Evolutionary conservation across 1,140 invertebrate species (phyloP).

Genomic region (Oryctes rhinoceros): DNA sequence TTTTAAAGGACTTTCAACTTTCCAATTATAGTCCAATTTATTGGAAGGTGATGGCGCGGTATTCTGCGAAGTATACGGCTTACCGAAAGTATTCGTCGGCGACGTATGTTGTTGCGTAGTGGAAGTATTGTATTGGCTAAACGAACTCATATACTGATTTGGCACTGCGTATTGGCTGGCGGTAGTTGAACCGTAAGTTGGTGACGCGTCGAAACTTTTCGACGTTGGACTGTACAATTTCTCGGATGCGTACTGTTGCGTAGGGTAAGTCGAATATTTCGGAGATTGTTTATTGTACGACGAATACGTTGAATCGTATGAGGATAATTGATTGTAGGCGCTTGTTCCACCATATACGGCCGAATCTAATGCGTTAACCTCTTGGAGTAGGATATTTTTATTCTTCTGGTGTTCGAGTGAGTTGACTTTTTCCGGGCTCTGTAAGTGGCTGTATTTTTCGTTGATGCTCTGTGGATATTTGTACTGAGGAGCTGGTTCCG

Average conservation of each 20-base stretch:
- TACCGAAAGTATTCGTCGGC: conserved; percentile 29
- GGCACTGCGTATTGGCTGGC: conserved; percentile 12
- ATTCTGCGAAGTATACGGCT: conserved; percentile 40
- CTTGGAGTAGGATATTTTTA: conserved; percentile 46
- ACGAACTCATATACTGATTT: conserved; percentile 1
- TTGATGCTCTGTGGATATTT: conserved; percentile 49
- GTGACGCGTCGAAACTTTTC: neutral
- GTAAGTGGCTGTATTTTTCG: conserved; percentile 56
- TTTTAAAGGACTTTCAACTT: conserved; percentile 16
- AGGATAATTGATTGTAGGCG: conserved; percentile 50
- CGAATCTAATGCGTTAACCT: conserved; percentile 53
- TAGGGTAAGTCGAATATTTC: conserved; percentile 42
- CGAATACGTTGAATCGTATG: conserved; percentile 38
- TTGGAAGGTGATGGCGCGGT: conserved; percentile 29
- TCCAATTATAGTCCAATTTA: neutral
- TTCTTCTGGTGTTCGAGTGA: conserved; percentile 55
- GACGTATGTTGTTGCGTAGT: conserved; percentile 29
- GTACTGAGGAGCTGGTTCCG: conserved; percentile 21
- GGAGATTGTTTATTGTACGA: conserved; percentile 46
- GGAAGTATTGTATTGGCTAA: conserved; percentile 1
- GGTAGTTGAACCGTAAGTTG: conserved; percentile 27
- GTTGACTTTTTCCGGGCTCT: conserved; percentile 58
- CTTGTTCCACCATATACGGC: conserved; percentile 53
- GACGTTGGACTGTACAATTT: conserved; percentile 44
- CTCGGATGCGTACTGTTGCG: neutral